Evolutionary conservation across 1,140 invertebrate species (phyloP).

Genomic region (Drosophila elegans): DNA sequence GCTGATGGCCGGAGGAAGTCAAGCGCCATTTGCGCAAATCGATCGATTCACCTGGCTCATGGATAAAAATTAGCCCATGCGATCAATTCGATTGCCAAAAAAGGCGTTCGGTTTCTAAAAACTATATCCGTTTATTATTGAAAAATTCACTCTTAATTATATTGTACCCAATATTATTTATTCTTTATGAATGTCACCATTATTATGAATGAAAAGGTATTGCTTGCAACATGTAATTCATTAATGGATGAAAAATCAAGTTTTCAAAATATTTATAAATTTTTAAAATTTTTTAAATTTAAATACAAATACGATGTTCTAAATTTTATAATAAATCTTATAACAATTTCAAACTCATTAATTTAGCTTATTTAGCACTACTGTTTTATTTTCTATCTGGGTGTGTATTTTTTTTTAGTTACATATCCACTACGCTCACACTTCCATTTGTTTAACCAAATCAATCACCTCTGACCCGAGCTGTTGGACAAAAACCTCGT

Average conservation of each 20-base stretch:
- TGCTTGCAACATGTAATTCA: too few relatives aligned
- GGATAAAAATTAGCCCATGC: constrained; percentile 11
- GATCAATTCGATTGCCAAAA: constrained; percentile 3
- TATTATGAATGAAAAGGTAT: too few relatives aligned
- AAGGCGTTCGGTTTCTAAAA: not conserved
- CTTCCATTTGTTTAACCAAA: constrained; percentile 3
- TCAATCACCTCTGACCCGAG: constrained; percentile 20
- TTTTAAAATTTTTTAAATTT: too few relatives aligned
- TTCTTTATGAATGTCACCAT: too few relatives aligned
- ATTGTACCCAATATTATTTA: too few relatives aligned
- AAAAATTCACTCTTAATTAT: too few relatives aligned
- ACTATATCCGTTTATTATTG: not conserved
- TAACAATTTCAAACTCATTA: not conserved
- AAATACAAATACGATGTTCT: too few relatives aligned
- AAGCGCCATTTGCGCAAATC: constrained; percentile 46
- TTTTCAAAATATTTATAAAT: too few relatives aligned
- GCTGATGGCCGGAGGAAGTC: constrained; percentile 24
- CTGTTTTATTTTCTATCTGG: not conserved
- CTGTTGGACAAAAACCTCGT: constrained; percentile 7
- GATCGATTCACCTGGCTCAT: constrained; percentile 19
- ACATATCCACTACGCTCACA: not conserved
- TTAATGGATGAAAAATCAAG: not conserved
- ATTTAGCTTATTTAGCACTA: not conserved
- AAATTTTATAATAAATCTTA: too few relatives aligned
- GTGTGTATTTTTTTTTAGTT: not conserved